A percentile compares a stretch with the other conserved stretches of the same genome.
Evolutionary conservation across 2,113 vertebrate genomes (phyloP).

Genomic region (Choloepus hoffmanni): DNA sequence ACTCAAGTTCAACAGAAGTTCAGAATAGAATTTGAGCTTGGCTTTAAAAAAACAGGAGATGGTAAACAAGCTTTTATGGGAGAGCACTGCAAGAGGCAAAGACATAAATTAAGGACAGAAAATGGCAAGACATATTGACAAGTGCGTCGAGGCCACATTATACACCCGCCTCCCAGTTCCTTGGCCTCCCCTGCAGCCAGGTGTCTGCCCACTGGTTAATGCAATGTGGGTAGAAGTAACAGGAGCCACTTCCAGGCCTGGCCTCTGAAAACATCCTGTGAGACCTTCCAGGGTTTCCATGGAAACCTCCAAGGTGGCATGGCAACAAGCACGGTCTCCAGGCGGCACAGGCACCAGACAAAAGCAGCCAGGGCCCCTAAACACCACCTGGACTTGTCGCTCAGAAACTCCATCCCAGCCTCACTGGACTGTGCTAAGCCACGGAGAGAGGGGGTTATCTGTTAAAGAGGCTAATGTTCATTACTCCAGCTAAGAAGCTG

Average conservation of each 20-base stretch:
- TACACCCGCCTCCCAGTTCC: fast-evolving
- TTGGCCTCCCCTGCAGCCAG: background rate
- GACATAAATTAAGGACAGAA: fast-evolving
- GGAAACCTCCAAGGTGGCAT: constrained; percentile 52
- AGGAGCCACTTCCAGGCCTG: background rate
- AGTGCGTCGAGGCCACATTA: fast-evolving
- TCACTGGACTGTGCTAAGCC: background rate
- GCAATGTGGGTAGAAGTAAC: background rate
- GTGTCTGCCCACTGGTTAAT: background rate
- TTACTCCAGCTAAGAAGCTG: background rate
- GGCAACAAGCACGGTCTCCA: constrained; percentile 42
- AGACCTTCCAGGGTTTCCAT: constrained; percentile 55
- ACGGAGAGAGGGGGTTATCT: background rate
- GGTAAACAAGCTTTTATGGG: background rate
- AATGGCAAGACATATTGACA: fast-evolving
- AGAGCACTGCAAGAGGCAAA: background rate
- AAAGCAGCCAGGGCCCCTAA: constrained; percentile 6
- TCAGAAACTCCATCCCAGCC: background rate
- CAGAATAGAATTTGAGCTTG: background rate
- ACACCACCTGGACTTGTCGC: background rate
- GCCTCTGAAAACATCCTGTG: constrained; percentile 49
- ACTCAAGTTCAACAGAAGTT: background rate
- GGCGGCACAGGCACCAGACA: background rate
- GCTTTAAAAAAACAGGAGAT: background rate
- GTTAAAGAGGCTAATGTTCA: background rate